These are phyloP conservation scores for Orchesellides sinensis DNA, from an alignment of 2,888 invertebrate species.

Conservation along the genomic window DNA sequence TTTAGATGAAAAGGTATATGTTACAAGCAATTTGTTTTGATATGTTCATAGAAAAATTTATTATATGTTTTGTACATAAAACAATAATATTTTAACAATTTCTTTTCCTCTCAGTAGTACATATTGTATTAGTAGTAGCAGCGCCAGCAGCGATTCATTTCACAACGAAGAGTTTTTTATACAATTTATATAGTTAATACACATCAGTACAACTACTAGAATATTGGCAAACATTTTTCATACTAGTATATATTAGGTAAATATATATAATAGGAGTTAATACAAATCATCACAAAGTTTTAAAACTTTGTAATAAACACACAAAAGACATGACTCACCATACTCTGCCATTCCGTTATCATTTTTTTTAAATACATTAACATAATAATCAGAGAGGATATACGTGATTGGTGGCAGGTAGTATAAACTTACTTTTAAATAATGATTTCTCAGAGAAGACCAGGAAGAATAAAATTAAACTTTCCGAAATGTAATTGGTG, in stretches of 20 bases:
- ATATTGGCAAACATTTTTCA: constrained; percentile 14
- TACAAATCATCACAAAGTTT: not conserved
- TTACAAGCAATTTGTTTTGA: too few species aligned
- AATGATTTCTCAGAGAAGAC: too few species aligned
- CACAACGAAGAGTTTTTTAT: not conserved
- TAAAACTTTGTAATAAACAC: not conserved
- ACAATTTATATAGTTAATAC: too few species aligned
- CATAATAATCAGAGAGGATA: too few species aligned
- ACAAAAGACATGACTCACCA: too few species aligned
- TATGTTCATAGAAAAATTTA: constrained; percentile 64
- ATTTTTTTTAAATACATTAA: too few species aligned
- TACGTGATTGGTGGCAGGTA: too few species aligned
- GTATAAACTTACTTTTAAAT: too few species aligned
- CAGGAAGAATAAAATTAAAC: constrained; percentile 17
- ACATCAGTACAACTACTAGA: not conserved
- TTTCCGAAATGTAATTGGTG: too few species aligned
- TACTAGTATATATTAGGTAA: not conserved
- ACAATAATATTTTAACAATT: constrained; percentile 56
- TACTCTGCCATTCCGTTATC: too few species aligned
- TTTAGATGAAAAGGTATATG: too few species aligned
- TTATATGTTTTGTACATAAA: constrained; percentile 57
- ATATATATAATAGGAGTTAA: not conserved
- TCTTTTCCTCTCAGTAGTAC: constrained; percentile 25
- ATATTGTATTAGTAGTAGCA: constrained; percentile 1
- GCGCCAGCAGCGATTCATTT: constrained; percentile 25